Evolutionary conservation across 2,888 invertebrate species (phyloP), one percentile per base, ranked within the genome.

Genomic region (Norana najaformis): DNA sequence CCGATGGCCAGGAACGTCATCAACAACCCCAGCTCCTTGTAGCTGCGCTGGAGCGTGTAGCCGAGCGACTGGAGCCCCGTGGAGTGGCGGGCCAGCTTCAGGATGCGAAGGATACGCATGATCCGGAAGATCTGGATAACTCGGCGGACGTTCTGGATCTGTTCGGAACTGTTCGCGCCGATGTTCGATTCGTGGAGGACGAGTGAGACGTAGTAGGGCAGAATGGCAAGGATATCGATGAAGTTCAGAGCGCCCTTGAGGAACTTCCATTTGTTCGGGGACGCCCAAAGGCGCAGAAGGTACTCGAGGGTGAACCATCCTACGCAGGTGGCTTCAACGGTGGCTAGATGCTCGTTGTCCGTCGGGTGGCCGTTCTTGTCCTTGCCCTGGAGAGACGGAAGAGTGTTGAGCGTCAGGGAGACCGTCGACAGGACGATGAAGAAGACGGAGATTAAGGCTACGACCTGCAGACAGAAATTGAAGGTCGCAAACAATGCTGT

Each of bases 271-370:
- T 99, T 99, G 96, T 98, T 98, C 95, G 99, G 99, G 94, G 98
- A 98, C 94, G 98, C 98, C 96, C 98, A 98, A 96, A 99, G 98
- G 95, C 99, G 97, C 94, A 98, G 96, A 94, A 97, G 96, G 96
- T 99, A 99, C 96, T 99, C 99, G 95, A 99, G 96, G 93, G 99
- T 99, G 96, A 99, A 99, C 99, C 99, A 99, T 94, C 98, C 98
- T 96, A 99, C 99, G 96, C 99, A 99, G 95, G 99, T 98, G 93
- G 98, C 98, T 96, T 99, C 99, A 95, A 99, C 97, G 97, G 98
- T 97, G 95, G 98, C 98, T 96, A 99, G 97, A 38, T 94, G 93
- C 41, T 93, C 93, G 92, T 94, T 94, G 92, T 94, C 94, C 34
- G 85, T 89, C 85, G 88, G 82, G 53, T 90, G 83, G 89, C 93